These are phyloP conservation scores for Gryon sp. DNA, from an alignment of 1,140 invertebrate species.

Conservation along the genomic window DNA sequence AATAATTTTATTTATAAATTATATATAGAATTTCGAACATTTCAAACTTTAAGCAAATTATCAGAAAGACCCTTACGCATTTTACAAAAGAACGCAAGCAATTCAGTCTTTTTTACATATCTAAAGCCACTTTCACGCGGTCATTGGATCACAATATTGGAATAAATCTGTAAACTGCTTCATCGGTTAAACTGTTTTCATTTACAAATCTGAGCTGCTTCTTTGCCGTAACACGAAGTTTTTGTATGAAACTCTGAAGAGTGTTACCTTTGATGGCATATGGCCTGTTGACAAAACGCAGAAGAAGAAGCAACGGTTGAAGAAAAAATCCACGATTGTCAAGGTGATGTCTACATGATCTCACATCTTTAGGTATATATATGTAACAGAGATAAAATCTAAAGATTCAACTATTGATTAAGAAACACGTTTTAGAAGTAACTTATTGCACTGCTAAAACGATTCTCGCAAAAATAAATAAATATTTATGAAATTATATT, in stretches of 20 bases:
- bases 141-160: background rate
- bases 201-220: background rate
- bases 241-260: conserved; percentile 5
- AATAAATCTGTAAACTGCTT: conserved; percentile 16
- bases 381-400: no score
- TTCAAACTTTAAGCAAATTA: no score
- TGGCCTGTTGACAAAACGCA: conserved; percentile 13
- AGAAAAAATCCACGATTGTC: conserved; percentile 1
- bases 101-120: no score
- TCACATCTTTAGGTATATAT: conserved; percentile 4
- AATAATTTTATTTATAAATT: no score
- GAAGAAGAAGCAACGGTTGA: background rate
- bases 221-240: background rate
- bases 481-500: no score
- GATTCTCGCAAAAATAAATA: no score
- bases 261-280: background rate
- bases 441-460: no score
- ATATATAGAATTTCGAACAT: no score
- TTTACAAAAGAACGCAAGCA: no score
- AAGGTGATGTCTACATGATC: conserved; percentile 7
- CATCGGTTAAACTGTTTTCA: conserved; percentile 13
- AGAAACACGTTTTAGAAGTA: no score
- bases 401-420: no score
- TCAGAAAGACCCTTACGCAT: no score
- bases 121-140: background rate